Base-by-base conservation (phyloP, 2,888 invertebrate species). In the Phrixothrix hirtus region DNA sequence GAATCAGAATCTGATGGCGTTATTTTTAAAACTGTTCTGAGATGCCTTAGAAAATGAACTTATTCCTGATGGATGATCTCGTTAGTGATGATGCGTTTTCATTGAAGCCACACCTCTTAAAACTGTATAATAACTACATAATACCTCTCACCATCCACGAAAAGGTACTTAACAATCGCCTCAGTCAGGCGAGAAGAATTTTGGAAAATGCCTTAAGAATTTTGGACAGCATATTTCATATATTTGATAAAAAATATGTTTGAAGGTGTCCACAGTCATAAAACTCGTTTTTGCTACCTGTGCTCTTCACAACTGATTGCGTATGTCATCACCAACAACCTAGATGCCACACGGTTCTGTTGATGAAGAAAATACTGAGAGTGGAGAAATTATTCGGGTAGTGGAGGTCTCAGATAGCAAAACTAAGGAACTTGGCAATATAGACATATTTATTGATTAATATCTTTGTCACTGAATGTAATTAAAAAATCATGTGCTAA, bases 1-100 rank as follows among this genome's bases (percentile, higher is more conserved):
- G 21, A 17, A 25, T 16, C 37, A 37, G 15, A 37, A 37, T 15
- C 37, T 17, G 37, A 37, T 12, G 37, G 37, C 9, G 21, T 15
- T 37, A 37, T 37, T 15, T 37, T 37, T 16, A 37, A 37, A 37
- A 37, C 37, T 37, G 37, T 15, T 37, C 16, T 37, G 37, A 17
- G 37, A 37, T 15, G 37, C 17, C 21, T 37, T 37, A 10, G 17
- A 37, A 17, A 37, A 16, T 15, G 14, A 9, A 37, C 6, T 16
- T 16, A 37, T 37, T 16, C 37, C 17, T 37, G 5, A 16, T 16
- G 14, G 9, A 37, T 37, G 17, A 2, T 37, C 15, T 6, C n/a
- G n/a, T n/a, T n/a, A n/a, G n/a, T n/a, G n/a, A 30, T 7, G 30
- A 30, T 4, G 10, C 30, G 3, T 30, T 30, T 30, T 11, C 30